Conservation (phyloP, 2,113 vertebrate species). For the Crotalus helleri region DNA sequence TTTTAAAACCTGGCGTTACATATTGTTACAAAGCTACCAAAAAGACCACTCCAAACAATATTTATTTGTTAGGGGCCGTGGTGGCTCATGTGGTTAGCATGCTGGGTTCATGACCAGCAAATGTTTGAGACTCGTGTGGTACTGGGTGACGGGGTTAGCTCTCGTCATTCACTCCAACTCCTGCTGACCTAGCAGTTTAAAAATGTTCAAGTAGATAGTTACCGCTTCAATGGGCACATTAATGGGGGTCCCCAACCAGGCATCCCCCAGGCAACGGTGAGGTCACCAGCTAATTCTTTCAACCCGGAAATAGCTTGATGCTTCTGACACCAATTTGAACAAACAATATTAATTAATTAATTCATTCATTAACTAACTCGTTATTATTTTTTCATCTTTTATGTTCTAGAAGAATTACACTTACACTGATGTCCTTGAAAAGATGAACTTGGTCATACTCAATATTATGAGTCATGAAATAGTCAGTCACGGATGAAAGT, state of each 20-base stretch:
- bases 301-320: background rate
- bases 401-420: conserved; percentile 30
- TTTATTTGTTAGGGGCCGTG: background rate
- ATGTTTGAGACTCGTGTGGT: background rate
- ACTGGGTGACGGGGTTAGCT: background rate
- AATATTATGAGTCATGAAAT: conserved; percentile 74
- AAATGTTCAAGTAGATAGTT: background rate
- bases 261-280: background rate
- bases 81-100: background rate
- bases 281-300: background rate
- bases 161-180: background rate
- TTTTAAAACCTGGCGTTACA: background rate
- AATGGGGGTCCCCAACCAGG: background rate
- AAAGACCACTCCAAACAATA: background rate
- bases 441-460: conserved; percentile 81
- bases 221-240: background rate
- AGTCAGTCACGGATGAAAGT: conserved; percentile 78
- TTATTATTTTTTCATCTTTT: background rate
- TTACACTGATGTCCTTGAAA: conserved; percentile 79
- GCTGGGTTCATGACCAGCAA: background rate
- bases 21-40: background rate
- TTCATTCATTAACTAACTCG: too few species aligned
- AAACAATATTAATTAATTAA: background rate
- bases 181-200: background rate
- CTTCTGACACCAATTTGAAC: background rate